Conservation (phyloP, 2,888 invertebrate species). For the Uloborus plumipes region DNA sequence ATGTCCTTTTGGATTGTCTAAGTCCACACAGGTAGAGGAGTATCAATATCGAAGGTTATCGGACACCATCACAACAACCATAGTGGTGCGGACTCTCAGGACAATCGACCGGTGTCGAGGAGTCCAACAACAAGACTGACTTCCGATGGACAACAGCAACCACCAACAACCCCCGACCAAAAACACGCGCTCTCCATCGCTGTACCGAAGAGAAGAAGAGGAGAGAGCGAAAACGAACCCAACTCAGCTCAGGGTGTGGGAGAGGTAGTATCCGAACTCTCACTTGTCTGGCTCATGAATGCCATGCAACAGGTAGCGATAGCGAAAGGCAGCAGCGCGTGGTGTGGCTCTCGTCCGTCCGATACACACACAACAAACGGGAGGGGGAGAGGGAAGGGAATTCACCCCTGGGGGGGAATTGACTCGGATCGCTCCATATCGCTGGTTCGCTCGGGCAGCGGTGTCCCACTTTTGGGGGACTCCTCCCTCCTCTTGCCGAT, state of each 20-base stretch:
- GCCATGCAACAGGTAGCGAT: constrained; percentile 46
- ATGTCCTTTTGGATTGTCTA: too few relatives aligned
- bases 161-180: constrained; percentile 10
- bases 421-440: constrained; percentile 62
- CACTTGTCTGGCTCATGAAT: constrained; percentile 47
- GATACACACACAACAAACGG: constrained; percentile 10
- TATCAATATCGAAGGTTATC: too few relatives aligned
- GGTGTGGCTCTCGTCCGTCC: constrained; percentile 21
- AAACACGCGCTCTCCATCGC: constrained; percentile 12
- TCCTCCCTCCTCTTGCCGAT: constrained; percentile 32
- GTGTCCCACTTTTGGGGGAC: constrained; percentile 56
- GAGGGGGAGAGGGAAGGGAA: background rate
- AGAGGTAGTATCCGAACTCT: constrained; percentile 32
- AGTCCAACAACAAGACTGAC: constrained; percentile 21
- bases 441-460: constrained; percentile 54
- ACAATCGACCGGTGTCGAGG: too few relatives aligned
- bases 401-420: constrained; percentile 21
- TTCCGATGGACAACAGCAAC: constrained; percentile 49
- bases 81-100: too few relatives aligned
- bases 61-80: too few relatives aligned
- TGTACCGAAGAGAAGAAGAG: background rate
- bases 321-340: constrained; percentile 12
- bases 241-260: constrained; percentile 25
- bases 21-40: too few relatives aligned
- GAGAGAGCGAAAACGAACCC: constrained; percentile 28